A percentile compares a stretch with the other conserved stretches of the same genome.
Evolutionary conservation across 2,888 invertebrate genomes (phyloP).

Genomic region (Drosophila conformis): DNA sequence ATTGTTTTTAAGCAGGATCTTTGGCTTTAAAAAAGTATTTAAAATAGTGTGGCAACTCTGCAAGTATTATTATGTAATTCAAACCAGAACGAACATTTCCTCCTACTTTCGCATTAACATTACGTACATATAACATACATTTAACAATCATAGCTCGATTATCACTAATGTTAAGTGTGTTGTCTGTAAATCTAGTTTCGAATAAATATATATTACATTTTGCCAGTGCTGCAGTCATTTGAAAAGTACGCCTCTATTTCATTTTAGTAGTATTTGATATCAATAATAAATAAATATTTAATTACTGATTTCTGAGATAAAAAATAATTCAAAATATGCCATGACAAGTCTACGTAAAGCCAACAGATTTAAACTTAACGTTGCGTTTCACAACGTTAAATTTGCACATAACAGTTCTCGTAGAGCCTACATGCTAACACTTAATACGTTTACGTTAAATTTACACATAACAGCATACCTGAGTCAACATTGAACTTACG

Average conservation of each 20-base stretch:
- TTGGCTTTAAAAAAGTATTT: neutral
- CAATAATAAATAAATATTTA: neutral
- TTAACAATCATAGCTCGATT: constrained; percentile 1
- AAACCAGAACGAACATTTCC: neutral
- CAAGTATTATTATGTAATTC: neutral
- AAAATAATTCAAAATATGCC: neutral
- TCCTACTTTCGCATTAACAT: neutral
- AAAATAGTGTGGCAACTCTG: neutral
- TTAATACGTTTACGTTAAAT: too few relatives aligned
- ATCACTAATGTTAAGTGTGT: constrained; percentile 4
- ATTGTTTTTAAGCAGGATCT: neutral
- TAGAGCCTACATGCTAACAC: too few relatives aligned
- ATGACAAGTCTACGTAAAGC: neutral
- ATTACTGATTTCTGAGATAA: neutral
- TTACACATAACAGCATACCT: too few relatives aligned
- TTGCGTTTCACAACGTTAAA: neutral
- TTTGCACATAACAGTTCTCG: neutral
- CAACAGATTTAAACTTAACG: neutral
- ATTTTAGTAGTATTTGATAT: neutral
- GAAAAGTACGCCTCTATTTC: neutral
- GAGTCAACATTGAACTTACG: neutral
- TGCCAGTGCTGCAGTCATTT: neutral
- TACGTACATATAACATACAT: neutral
- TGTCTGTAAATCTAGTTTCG: neutral
- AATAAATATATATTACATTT: constrained; percentile 5